Evolutionary conservation across 2,888 invertebrate species (phyloP), one percentile per base, ranked within the genome.

Genomic region (Scotopteryx bipunctaria): DNA sequence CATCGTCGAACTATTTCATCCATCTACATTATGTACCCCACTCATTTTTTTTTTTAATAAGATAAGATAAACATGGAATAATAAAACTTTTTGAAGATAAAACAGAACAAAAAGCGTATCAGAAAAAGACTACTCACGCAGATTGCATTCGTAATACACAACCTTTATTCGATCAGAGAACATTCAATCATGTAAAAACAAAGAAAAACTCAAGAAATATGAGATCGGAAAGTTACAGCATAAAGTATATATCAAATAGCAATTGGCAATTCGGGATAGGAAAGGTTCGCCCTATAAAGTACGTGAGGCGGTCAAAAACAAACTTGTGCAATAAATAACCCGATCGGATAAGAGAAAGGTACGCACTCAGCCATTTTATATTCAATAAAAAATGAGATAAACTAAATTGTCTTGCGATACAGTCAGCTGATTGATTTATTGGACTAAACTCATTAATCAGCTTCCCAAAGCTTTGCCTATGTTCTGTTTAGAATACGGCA

Each of bases 281-380:
- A 81, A 85, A 85, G 87, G 87, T 86, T 86, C 80, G 78, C 75
- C 86, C 86, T 83, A 87, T 88, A 88, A 86, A 87, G 82, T 86
- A 89, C 89, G 89, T 87, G 89, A 79, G 86, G 83, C 88, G 89
- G 88, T 88, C 88, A 86, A 86, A 86, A 86, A 87, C 87, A 88
- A 89, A 89, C 84, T 88, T 87, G 73, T 78, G 83, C 85, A 80
- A 89, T 90, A 90, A 89, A 89, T 89, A 87, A 87, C 85, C 79
- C 80, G 76, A 84, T 84, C 86, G 85, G 86, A 84, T 87, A 86
- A 86, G 83, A 84, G 84, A 80, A 81, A 84, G 85, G 85, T 83
- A 85, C 78, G 76, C 80, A 81, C 71, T 81, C 80, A 78, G 78
- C 78, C 80, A 82, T 86, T 87, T 87, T 87, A 86, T 86, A 83